Evolutionary conservation across 2,113 vertebrate genomes (phyloP), one percentile per base, ranked within the genome.

Genomic region (Tachuris rubrigastra): DNA sequence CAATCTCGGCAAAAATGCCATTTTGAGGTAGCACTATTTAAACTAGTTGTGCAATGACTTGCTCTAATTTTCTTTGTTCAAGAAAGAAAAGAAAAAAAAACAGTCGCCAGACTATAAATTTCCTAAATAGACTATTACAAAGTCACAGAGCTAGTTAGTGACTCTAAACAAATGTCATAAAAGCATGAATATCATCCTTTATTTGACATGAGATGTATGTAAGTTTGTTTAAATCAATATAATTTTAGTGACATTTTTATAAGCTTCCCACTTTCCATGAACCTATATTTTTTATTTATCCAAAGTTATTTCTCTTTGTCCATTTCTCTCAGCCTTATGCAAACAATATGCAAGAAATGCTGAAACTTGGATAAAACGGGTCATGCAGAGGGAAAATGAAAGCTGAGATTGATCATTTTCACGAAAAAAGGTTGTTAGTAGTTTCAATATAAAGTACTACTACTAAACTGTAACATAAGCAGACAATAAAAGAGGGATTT

Each of bases 91-190:
- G 94, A 96, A 95, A 95, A 96, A 94, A 94, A 89, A 93, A 63
- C 93, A 98, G 98, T 98, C 98, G 97, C 85, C 93, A 97, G 98
- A 98, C 98, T 98, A 97, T 98, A 98, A 98, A 98, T 96, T 96
- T 97, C 96, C 97, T 97, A 94, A 96, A 94, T 96, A 96, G 89
- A 96, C 87, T 98, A 78, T 97, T 96, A 96, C 94, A 94, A 97
- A 98, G 98, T 98, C 98, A 98, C 98, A 63, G 6, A 96, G 82
- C 55, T 93, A 96, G 97, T 97, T 95, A 97, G 98, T 98, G 98
- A 98, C 98, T 98, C 98, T 98, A 98, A 98, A 98, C 33, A 90
- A 95, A 89, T 97, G 95, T 96, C 96, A 97, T 95, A 95, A 97
- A 97, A 95, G 95, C 95, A 96, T 97, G 96, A 95, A 98, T 96